Evolutionary conservation across 30 jellyfish, hydroid and myxozoan genomes (phyloP).

Genomic region (Aurelia aurita): DNA sequence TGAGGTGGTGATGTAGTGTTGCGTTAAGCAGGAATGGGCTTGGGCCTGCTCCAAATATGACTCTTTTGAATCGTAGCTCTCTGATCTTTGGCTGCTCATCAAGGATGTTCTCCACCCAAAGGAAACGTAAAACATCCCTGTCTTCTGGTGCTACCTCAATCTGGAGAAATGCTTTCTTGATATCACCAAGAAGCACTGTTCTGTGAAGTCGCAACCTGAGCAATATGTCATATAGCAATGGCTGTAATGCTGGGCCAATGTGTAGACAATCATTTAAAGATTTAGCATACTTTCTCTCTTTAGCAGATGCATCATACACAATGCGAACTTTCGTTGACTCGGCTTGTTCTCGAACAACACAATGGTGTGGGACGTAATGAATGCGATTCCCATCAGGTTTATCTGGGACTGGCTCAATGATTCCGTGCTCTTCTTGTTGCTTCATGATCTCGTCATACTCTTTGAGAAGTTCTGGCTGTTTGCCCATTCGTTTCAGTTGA

Average conservation of each 20-base stretch:
- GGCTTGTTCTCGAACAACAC: no score
- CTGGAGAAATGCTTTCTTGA: constrained; percentile 15
- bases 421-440: no score
- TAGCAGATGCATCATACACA: no score
- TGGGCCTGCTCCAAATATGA: constrained; percentile 37
- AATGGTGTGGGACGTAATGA: no score
- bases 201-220: neutral
- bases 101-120: neutral
- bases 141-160: constrained; percentile 10
- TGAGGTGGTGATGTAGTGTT: constrained; percentile 33
- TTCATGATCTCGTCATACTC: no score
- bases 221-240: neutral
- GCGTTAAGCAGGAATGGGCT: constrained; percentile 63
- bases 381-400: no score
- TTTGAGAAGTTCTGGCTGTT: no score
- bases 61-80: constrained; percentile 34
- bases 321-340: no score
- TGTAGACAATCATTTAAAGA: neutral
- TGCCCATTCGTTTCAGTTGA: no score
- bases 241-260: neutral
- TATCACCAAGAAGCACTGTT: constrained; percentile 26
- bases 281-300: no score
- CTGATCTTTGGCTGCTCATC: constrained; percentile 16
- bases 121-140: no score
- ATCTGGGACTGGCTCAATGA: no score